Base-by-base conservation (phyloP, 2,888 invertebrate species). In the Agrotis clavis region DNA sequence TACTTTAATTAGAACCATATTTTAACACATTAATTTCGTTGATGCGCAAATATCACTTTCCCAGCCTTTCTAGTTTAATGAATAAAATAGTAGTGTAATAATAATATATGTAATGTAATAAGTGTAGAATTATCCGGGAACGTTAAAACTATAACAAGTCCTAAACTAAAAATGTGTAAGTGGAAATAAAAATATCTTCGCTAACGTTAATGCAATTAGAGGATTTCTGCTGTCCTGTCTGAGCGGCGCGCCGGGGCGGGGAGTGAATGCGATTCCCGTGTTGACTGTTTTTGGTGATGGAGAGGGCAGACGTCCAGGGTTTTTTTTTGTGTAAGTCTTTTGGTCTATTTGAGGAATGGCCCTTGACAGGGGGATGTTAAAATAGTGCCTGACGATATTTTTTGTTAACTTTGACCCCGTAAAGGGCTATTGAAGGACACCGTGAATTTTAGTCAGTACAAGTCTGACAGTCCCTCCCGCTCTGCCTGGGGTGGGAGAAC, bases 211-310 rank as follows among this genome's bases (percentile, higher is more conserved):
- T 19, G 41, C 51, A 68, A 77, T 77, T 77, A 77, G 76, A 47
- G 16, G 2, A 30, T 35, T 48, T 14, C 6, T 57, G 7, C 1
- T 60, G 61, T 41, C 6, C 41, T 41, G 41, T 41, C 7, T 41
- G 41, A 41, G 41, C 41, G 0, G 41, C 41, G 41, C 41, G 11
- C 51, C 51, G 13, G 16, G n/a, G 30, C 13, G n/a, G 53, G 2
- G 18, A 53, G 77, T 30, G 53, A 62, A 78, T 81, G 77, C 19
- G 30, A n/a, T 81, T 65, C 45, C 7, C 64, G 16, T 76, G 81
- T 78, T 45, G 48, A 11, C 51, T 54, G 30, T 51, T 48, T 41
- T 19, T 13, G 25, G 16, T 1, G 9, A 6, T 48, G 13, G 18
- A 14, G 35, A 51, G 19, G 63, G 25, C 57, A 67, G 48, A 47